Percentiles rank a stretch among this genome's conserved stretches.
These are phyloP conservation scores for Odontesthes bonariensis DNA, from an alignment of 2,113 vertebrate genomes.

Conservation along the genomic window DNA sequence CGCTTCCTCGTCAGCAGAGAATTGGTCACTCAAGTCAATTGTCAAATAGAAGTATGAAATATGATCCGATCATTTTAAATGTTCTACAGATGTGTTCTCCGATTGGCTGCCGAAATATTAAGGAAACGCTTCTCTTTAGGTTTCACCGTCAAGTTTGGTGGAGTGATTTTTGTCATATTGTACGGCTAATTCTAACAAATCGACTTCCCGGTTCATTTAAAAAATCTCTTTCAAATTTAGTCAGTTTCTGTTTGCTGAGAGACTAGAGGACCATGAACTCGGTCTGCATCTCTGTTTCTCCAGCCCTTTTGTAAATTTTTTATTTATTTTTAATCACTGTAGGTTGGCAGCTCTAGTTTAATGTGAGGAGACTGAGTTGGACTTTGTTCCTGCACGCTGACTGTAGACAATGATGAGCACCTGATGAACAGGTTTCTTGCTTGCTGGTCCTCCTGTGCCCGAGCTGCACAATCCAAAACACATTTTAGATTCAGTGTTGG, in stretches of 20 bases:
- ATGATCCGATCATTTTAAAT: too few relatives aligned
- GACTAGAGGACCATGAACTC: neutral
- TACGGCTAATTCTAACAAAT: too few relatives aligned
- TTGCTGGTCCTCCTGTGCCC: constrained; percentile 11
- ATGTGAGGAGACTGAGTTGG: constrained; percentile 42
- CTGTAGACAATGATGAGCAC: constrained; percentile 20
- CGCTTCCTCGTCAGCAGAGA: neutral
- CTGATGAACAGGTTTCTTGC: constrained; percentile 21
- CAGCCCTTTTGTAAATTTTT: too few relatives aligned
- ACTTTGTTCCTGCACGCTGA: constrained; percentile 65
- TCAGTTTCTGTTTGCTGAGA: neutral
- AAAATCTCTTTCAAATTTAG: neutral
- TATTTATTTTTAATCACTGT: too few relatives aligned
- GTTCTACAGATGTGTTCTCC: neutral
- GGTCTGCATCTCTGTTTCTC: constrained; percentile 14
- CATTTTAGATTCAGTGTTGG: too few relatives aligned
- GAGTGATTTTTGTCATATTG: too few relatives aligned
- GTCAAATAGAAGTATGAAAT: too few relatives aligned
- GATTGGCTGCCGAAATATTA: neutral
- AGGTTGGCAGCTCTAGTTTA: constrained; percentile 45
- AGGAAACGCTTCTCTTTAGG: too few relatives aligned
- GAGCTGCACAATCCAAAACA: neutral
- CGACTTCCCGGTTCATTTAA: neutral
- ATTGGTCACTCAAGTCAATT: neutral
- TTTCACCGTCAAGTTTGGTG: too few relatives aligned